A percentile compares a stretch with the other conserved stretches of the same genome.
Evolutionary conservation across 1,140 invertebrate species (phyloP).

Genomic region (Pectinophora gossypiella): DNA sequence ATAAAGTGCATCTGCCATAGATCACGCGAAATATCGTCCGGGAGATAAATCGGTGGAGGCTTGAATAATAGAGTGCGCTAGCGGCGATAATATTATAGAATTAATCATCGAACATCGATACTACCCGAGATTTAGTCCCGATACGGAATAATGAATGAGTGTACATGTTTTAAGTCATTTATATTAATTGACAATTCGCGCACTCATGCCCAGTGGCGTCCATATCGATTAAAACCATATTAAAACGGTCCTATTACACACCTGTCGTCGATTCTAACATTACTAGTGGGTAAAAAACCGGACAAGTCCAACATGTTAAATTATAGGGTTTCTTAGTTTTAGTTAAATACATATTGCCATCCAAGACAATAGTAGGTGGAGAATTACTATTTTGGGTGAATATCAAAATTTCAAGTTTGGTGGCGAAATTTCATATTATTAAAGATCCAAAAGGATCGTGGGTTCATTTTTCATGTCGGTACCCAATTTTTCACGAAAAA

Average conservation of each 20-base stretch:
- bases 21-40: constrained; percentile 4
- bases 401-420: too few species aligned
- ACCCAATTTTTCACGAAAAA: too few species aligned
- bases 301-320: too few species aligned
- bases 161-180: neutral
- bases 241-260: neutral
- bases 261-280: neutral
- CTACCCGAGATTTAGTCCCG: neutral
- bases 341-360: too few species aligned
- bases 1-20: neutral
- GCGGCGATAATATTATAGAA: neutral
- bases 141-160: neutral
- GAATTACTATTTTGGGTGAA: too few species aligned
- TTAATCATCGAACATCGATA: neutral
- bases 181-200: neutral
- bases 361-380: too few species aligned
- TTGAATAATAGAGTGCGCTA: neutral
- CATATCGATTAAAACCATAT: neutral
- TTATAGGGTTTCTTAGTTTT: too few species aligned
- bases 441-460: too few species aligned
- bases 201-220: neutral
- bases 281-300: too few species aligned
- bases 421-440: too few species aligned
- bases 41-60: neutral
- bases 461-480: too few species aligned